Conservation (phyloP, 1,140 invertebrate species). For the Aphelenchoides fujianensis region DNA sequence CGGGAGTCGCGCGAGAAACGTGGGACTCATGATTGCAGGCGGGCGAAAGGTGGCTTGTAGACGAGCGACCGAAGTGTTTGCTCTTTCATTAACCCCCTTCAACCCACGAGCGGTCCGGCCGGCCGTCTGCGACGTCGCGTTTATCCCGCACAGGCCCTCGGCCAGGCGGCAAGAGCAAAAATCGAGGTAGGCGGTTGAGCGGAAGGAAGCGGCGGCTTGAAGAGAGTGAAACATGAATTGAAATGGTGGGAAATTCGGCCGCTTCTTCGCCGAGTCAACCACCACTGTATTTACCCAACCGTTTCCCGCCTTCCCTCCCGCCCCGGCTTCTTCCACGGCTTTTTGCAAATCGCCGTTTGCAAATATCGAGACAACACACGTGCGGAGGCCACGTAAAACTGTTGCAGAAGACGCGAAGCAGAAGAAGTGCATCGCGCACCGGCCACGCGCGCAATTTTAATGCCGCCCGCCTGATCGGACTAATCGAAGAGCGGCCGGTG, state of each 20-base stretch:
- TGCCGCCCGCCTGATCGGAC: no score
- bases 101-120: no score
- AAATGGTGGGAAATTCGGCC: slow-evolving; percentile 2
- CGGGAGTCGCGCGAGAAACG: background rate
- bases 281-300: slow-evolving; percentile 1
- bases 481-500: no score
- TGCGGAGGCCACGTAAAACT: background rate
- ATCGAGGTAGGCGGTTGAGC: background rate
- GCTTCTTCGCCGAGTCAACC: background rate
- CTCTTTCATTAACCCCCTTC: slow-evolving; percentile 2
- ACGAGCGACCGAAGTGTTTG: background rate
- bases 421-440: no score
- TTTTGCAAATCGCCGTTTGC: background rate
- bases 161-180: background rate
- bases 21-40: background rate
- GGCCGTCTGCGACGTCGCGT: no score
- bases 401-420: no score
- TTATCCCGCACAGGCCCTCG: background rate
- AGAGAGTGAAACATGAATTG: background rate
- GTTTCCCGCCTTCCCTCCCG: no score
- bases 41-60: background rate
- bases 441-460: no score
- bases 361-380: slow-evolving; percentile 5
- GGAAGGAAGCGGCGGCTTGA: no score
- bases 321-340: no score